These are phyloP conservation scores for Chaetura pelagica DNA, from an alignment of 2,113 vertebrate species.

Conservation along the genomic window DNA sequence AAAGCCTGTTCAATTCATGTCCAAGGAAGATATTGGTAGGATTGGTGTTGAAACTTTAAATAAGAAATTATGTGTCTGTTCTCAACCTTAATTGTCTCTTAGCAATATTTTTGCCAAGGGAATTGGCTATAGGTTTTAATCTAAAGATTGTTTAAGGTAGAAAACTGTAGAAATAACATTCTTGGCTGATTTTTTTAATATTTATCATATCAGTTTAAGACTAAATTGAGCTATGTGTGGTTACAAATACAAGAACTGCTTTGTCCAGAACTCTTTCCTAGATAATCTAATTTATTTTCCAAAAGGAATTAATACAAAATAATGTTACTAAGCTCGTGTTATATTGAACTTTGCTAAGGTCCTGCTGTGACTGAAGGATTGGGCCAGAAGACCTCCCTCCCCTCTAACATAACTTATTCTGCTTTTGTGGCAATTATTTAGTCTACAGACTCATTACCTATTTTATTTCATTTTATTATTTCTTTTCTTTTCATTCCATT, in stretches of 20 bases:
- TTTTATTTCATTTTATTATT: background rate
- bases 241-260: background rate
- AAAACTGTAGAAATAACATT: background rate
- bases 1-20: background rate
- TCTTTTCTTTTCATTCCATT: background rate
- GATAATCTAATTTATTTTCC: background rate
- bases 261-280: background rate
- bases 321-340: constrained; percentile 3
- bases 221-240: background rate
- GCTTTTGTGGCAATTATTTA: background rate
- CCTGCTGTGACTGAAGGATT: background rate
- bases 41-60: background rate
- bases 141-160: background rate
- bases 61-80: background rate
- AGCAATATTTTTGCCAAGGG: background rate
- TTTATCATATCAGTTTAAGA: background rate
- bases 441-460: background rate
- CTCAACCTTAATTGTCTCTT: background rate
- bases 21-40: background rate
- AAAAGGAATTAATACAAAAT: background rate
- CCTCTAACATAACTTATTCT: background rate
- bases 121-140: background rate
- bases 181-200: background rate
- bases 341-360: background rate
- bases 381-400: background rate